Evolutionary conservation across 2,888 invertebrate species (phyloP).

Genomic region (Timema podura): DNA sequence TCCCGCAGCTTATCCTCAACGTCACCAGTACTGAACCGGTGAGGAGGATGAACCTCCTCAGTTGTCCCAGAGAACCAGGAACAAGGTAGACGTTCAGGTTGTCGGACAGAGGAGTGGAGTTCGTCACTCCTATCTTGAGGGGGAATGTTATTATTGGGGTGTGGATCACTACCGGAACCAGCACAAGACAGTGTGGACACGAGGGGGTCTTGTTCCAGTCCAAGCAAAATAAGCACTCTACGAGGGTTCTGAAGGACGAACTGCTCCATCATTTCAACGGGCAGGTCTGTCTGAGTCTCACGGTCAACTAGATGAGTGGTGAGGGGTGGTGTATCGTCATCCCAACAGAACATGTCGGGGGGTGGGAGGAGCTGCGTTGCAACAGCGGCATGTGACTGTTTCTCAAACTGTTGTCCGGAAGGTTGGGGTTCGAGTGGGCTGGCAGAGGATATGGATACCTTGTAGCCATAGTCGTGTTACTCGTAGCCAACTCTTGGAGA

Average conservation of each 20-base stretch:
- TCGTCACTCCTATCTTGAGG: conserved; percentile 35
- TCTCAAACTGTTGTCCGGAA: conserved; percentile 50
- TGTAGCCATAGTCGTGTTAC: conserved; percentile 45
- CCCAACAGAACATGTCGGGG: conserved; percentile 82
- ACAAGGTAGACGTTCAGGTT: conserved; percentile 35
- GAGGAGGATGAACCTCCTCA: conserved; percentile 20
- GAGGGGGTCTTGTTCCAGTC: conserved; percentile 57
- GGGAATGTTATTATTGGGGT: conserved; percentile 44
- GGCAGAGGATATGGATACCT: conserved; percentile 53
- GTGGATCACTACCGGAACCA: conserved; percentile 19
- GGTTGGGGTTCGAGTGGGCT: conserved; percentile 79
- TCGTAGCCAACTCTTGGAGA: conserved; percentile 74
- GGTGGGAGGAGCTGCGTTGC: conserved; percentile 77
- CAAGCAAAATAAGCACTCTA: conserved; percentile 66
- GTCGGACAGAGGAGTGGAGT: conserved; percentile 31
- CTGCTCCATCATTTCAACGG: conserved; percentile 56
- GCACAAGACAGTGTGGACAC: conserved; percentile 32
- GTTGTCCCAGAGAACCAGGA: conserved; percentile 35
- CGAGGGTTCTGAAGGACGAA: conserved; percentile 70
- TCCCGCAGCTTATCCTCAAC: conserved; percentile 52
- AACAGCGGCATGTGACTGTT: conserved; percentile 51
- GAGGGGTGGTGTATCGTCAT: conserved; percentile 46
- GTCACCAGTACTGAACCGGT: conserved; percentile 65
- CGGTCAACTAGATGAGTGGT: conserved; percentile 37
- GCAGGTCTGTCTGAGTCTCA: conserved; percentile 61